These are phyloP conservation scores for Oscheius sp. DNA, from an alignment of 1,140 invertebrate species.

Conservation along the genomic window DNA sequence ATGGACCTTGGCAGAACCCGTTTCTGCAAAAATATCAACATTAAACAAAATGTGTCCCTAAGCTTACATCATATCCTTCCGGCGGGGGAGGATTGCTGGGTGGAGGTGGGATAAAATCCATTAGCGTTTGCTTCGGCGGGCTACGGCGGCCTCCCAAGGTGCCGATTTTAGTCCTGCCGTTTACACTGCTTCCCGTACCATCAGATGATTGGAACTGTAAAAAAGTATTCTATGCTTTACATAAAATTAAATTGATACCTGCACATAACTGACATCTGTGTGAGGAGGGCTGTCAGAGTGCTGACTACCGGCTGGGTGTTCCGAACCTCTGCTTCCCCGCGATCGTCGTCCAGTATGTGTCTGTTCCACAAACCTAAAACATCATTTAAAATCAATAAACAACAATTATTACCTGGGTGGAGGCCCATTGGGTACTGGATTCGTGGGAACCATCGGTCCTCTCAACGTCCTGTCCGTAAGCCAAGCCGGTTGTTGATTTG, in stretches of 20 bases:
- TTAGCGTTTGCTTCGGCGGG: conserved; percentile 43
- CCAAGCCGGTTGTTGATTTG: conserved; percentile 42
- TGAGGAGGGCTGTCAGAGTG: conserved; percentile 50
- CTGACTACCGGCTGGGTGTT: conserved; percentile 18
- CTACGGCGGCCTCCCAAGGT: conserved; percentile 28
- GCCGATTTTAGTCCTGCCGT: conserved; percentile 31
- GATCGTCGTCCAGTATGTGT: conserved; percentile 24
- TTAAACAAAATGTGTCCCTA: not conserved
- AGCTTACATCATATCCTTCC: conserved; percentile 29
- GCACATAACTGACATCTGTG: conserved; percentile 56
- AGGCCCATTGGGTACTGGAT: conserved; percentile 42
- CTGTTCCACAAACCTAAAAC: conserved; percentile 17
- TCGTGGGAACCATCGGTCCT: conserved; percentile 37
- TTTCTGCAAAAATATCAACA: conserved; percentile 28
- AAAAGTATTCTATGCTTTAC: not conserved
- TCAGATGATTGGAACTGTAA: conserved; percentile 50
- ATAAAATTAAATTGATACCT: conserved; percentile 22
- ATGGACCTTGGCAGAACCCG: conserved; percentile 14
- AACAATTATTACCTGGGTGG: conserved; percentile 24
- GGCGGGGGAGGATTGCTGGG: conserved; percentile 37
- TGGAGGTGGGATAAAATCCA: conserved; percentile 49
- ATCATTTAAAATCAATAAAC: not conserved
- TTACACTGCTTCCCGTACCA: conserved; percentile 47
- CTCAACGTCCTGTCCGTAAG: conserved; percentile 39
- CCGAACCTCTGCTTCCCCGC: conserved; percentile 14